A percentile compares a stretch with the other conserved stretches of the same genome.
These are phyloP conservation scores for Eurytoma californica DNA, from an alignment of 2,888 invertebrate genomes.

Conservation along the genomic window DNA sequence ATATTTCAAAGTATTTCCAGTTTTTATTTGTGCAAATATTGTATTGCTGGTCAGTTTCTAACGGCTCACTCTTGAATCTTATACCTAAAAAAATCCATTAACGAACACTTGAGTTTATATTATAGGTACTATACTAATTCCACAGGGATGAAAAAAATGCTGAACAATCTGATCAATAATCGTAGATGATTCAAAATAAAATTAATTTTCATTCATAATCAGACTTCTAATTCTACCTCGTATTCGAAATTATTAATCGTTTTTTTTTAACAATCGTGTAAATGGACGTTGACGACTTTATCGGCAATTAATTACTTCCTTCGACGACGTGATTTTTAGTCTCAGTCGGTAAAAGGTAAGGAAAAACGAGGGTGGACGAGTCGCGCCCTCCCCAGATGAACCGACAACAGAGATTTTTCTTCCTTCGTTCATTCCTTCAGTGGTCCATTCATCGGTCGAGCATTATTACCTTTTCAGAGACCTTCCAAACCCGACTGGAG, in stretches of 20 bases:
- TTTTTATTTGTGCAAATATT: not conserved
- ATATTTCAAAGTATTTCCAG: too few species aligned
- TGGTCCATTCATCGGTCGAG: slow-evolving; percentile 34
- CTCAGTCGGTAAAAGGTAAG: slow-evolving; percentile 28
- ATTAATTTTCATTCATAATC: too few species aligned
- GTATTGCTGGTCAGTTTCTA: slow-evolving; percentile 3
- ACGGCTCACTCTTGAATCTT: not conserved
- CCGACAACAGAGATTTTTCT: slow-evolving; percentile 33
- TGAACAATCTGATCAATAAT: too few species aligned
- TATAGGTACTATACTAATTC: too few species aligned
- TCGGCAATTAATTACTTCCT: slow-evolving; percentile 12
- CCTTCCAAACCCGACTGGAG: slow-evolving; percentile 6
- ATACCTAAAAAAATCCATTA: too few species aligned
- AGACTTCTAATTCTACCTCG: too few species aligned
- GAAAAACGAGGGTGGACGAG: slow-evolving; percentile 14
- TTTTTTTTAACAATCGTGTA: not conserved
- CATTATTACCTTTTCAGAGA: slow-evolving; percentile 21
- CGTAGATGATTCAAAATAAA: too few species aligned
- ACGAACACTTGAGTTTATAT: too few species aligned
- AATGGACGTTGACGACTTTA: slow-evolving; percentile 24
- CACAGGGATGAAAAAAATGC: too few species aligned
- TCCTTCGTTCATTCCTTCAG: not conserved
- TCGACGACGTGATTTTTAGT: not conserved
- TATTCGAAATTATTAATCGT: too few species aligned
- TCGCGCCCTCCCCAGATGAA: not conserved